phyloP scores from a whole-genome alignment of 2,888 invertebrate species.

The Andricus quercusramuli region DNA sequence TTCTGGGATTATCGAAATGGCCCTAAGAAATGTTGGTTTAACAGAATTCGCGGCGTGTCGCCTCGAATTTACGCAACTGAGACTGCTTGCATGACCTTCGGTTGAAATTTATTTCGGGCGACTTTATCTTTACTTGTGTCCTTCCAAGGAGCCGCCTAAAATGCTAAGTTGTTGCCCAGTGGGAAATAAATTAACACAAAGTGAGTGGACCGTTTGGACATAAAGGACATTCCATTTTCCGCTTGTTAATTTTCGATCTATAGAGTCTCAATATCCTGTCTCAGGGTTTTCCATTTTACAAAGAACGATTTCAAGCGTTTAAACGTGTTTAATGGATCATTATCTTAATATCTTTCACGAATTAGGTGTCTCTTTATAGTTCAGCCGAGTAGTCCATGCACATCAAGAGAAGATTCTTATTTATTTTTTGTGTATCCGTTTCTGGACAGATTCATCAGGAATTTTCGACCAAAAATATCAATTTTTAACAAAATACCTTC shows the following conservation, averaged over 20 bases:
- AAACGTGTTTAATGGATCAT: background rate
- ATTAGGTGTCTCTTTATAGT: background rate
- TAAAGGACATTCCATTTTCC: constrained; percentile 32
- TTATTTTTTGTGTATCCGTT: too few species aligned
- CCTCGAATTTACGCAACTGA: constrained; percentile 17
- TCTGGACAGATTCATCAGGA: too few species aligned
- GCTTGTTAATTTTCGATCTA: constrained; percentile 25
- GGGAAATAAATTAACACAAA: constrained; percentile 36
- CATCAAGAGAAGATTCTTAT: too few species aligned
- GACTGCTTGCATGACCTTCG: constrained; percentile 11
- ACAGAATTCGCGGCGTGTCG: constrained; percentile 22
- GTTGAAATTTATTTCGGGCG: constrained; percentile 31
- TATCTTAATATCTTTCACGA: background rate
- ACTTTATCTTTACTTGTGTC: constrained; percentile 35
- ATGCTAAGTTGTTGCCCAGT: constrained; percentile 16
- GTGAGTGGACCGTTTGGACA: constrained; percentile 24
- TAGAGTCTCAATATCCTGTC: constrained; percentile 24
- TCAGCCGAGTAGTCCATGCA: too few species aligned
- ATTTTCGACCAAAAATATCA: too few species aligned
- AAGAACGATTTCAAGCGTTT: background rate
- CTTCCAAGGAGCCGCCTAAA: constrained; percentile 22
- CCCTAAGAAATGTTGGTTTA: background rate
- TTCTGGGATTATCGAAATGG: constrained; percentile 7
- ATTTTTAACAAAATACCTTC: too few species aligned
- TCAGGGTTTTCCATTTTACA: background rate